Evolutionary conservation across 2,888 invertebrate genomes (phyloP).

Genomic region (Xestia c-nigrum): DNA sequence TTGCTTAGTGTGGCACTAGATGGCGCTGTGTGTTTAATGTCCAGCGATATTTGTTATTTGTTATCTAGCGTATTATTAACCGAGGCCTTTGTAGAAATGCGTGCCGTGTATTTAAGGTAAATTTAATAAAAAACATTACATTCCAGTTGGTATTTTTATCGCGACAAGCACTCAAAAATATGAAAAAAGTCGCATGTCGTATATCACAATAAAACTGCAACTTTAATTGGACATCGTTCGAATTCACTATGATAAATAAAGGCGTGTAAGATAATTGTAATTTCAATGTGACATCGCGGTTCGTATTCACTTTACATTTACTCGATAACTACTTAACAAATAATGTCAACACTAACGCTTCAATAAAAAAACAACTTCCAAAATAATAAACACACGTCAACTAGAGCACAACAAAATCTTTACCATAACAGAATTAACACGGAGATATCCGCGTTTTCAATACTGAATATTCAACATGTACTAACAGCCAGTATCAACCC

Average conservation of each 20-base stretch:
- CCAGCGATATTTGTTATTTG: too few relatives aligned
- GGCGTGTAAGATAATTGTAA: background rate
- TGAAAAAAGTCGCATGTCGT: background rate
- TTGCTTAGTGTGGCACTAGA: too few relatives aligned
- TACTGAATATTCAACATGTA: conserved; percentile 69
- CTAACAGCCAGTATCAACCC: conserved; percentile 64
- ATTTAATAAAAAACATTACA: background rate
- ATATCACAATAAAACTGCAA: too few relatives aligned
- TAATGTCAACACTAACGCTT: background rate
- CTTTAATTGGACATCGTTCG: background rate
- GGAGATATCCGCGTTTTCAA: conserved; percentile 60
- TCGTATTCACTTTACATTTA: background rate
- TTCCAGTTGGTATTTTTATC: background rate
- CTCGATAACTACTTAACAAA: background rate
- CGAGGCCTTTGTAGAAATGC: background rate
- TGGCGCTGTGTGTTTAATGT: too few relatives aligned
- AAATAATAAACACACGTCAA: background rate
- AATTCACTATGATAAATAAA: background rate
- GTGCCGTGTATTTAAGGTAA: background rate
- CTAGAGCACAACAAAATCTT: conserved; percentile 50
- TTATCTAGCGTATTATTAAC: background rate
- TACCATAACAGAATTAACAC: conserved; percentile 60
- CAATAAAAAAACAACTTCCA: background rate
- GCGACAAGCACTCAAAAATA: background rate
- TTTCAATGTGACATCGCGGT: background rate